Evolutionary conservation across 1,140 invertebrate species (phyloP), one percentile per base, ranked within the genome.

Genomic region (Pogonomyrmex barbatus): DNA sequence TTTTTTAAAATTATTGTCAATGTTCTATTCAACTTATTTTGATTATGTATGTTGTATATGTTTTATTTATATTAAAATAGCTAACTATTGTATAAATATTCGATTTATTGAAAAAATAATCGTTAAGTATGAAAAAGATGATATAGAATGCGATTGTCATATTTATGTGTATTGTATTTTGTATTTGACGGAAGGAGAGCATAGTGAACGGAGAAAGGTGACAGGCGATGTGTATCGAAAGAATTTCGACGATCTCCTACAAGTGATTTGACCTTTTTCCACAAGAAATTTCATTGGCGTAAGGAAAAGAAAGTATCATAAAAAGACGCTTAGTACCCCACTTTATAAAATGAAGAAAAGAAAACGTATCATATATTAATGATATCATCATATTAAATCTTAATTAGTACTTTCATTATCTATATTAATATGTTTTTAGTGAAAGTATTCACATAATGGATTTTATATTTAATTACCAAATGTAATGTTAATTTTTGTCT

Each of bases 121-220:
- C 36, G 36, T 10, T 56, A 58, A 10, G n/a, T 30, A n/a, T 33
- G 17, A 79, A 24, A 42, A 79, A 30, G n/a, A 47, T 5, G 8
- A 79, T 12, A 54, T 9, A 0, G 2, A 81, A n/a, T 39, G 8
- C 14, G n/a, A 33, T 33, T 47, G 9, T 30, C 14, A n/a, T 33
- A 47, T 68, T 68, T 42, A 54, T 70, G 39, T 68, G 33, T 56
- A 68, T 42, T 81, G 63, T 36, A 70, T 54, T 47, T 70, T 30
- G 9, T 54, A 24, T 54, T 65, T 81, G 30, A 70, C 12, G 9
- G 6, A 39, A 77, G 39, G 63, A 77, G 71, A 84, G 14, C n/a
- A 54, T 52, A 33, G 12, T 56, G 70, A 81, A 33, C n/a, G 76
- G 82, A 85, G 82, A 86, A 86, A 89, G 75, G 62, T 79, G 60